Evolutionary conservation across 2,113 vertebrate genomes (phyloP), one percentile per base, ranked within the genome.

Genomic region (Ciconia boyciana): DNA sequence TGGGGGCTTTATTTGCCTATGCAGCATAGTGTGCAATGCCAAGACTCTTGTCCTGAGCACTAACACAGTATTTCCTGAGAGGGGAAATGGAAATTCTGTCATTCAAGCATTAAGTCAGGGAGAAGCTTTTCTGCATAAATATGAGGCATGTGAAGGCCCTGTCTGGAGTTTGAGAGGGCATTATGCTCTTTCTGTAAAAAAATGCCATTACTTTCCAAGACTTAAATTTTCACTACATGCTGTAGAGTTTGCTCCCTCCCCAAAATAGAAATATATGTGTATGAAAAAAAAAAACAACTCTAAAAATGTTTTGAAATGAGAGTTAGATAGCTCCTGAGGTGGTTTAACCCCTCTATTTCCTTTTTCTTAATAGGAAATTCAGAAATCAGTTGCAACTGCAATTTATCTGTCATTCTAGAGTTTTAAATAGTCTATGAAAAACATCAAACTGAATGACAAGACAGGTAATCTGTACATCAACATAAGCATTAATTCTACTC

Each of bases 391-490:
- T 93, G 68, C 57, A 72, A 58, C 57, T 91, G 61, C 78, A 95
- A 95, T 97, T 94, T 94, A 46, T 82, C 83, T 97, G 95, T 97
- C 97, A 94, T 74, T 87, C 72, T 57, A 62, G 57, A 76, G 57
- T 36, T 88, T 89, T 26, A 95, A 96, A 83, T 77, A 91, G 77
- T 62, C 87, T 79, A 29, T 72, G 78, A 87, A 94, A 94, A 87
- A 97, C 66, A 91, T n/a, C 87, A 91, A 77, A 62, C 41, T 87
- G 94, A 91, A 84, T 95, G 91, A 94, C 93, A 95, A 78, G 94
- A 69, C 49, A 79, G 89, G 79, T 91, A 87, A 95, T 94, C 91
- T 91, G 71, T 72, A 69, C 87, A 79, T 95, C 93, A 96, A 88
- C 91, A 90, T 48, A 80, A 87, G 94, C 58, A 57, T 95, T 94